Evolutionary conservation across 2,113 vertebrate genomes (phyloP), one percentile per base, ranked within the genome.

Genomic region (Hirundichthys speculiger): DNA sequence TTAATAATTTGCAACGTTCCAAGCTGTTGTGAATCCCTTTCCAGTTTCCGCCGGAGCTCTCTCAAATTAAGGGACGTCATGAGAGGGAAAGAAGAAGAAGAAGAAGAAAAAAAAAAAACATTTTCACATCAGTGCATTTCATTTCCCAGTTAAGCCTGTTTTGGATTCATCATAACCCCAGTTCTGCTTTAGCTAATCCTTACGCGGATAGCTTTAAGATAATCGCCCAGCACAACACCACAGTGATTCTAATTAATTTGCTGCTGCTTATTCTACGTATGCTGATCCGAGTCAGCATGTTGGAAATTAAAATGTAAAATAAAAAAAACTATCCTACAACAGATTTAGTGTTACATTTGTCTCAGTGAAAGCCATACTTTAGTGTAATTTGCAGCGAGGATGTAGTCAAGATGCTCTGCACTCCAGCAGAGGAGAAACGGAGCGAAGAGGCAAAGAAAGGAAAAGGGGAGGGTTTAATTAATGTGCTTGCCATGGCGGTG

Each of bases 231-330:
- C 56, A 69, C 76, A 77, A 80, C 77, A 57, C 61, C 21, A 12
- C 68, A 42, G 39, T 40, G 47, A 72, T 68, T 86, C 72, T 69
- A 83, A 88, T 86, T 83, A 72, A 88, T 86, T 85, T 77, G 71
- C 70, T 52, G 18, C 52, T 25, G 62, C 64, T 80, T 64, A 34
- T 45, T 83, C 66, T 19, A 55, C 43, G 57, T 54, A 77, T 27
- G 20, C 42, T 45, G 69, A 80, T 80, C 48, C 34, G 13, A 71
- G 77, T 80, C 72, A 69, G 82, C 78, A 78, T 46, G 49, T 55
- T 61, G 73, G 53, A 73, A 78, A 77, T 51, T 24, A 47, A 64
- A 57, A 52, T 48, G 38, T 45, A 22, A 13, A 13, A 4, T 13
- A 22, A 9, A 24, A 14, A 19, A 15, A 8, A 38, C 11, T 42